These are phyloP conservation scores for Byasa hedistus DNA, from an alignment of 2,888 invertebrate species.

Conservation along the genomic window DNA sequence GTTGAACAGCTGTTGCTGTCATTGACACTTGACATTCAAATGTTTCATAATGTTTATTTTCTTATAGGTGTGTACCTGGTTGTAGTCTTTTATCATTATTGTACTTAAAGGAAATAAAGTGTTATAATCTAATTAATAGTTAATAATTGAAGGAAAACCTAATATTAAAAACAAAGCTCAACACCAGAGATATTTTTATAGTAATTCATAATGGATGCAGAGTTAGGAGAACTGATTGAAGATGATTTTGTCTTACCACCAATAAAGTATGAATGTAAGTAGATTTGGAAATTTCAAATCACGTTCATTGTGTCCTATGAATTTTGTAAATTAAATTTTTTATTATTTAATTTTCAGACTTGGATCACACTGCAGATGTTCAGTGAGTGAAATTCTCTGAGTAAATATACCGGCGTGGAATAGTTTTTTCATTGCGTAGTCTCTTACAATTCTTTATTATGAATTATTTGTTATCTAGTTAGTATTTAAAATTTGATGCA, in stretches of 20 bases:
- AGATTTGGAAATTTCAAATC: neutral
- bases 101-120: neutral
- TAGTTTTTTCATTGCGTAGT: too few species aligned
- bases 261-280: slow-evolving; percentile 91
- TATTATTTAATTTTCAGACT: slow-evolving; percentile 81
- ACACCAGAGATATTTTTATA: neutral
- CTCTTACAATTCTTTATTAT: too few species aligned
- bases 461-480: too few species aligned
- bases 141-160: neutral
- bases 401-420: neutral
- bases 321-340: neutral
- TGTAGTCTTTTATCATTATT: neutral
- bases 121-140: neutral
- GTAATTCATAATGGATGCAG: slow-evolving; percentile 62
- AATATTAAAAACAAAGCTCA: neutral
- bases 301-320: neutral
- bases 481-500: too few species aligned
- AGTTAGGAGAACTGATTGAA: slow-evolving; percentile 73
- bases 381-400: slow-evolving; percentile 86
- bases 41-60: neutral
- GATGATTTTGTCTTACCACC: slow-evolving; percentile 83
- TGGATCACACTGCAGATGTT: slow-evolving; percentile 99
- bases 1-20: neutral
- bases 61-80: neutral
- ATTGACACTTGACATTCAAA: neutral